Evolutionary conservation across 1,140 invertebrate species (phyloP).

Genomic region (Steinernema feltiae): DNA sequence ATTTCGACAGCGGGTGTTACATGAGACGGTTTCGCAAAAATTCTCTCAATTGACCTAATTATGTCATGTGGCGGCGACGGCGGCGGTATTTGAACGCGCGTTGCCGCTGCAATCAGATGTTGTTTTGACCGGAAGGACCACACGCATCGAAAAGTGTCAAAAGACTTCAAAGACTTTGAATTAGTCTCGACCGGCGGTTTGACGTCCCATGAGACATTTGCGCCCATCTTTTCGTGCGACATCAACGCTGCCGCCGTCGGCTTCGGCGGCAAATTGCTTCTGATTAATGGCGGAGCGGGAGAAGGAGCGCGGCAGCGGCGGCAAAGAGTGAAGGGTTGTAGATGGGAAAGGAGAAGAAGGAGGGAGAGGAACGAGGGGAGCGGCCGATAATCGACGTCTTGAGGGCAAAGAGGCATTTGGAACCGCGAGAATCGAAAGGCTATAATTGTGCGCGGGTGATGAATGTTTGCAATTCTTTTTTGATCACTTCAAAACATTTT

Average conservation of each 20-base stretch:
- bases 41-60: too few relatives aligned
- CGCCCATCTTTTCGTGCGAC: background rate
- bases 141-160: background rate
- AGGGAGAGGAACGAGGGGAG: background rate
- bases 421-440: background rate
- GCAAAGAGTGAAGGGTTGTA: background rate
- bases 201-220: background rate
- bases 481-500: too few relatives aligned
- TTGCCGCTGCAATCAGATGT: too few relatives aligned
- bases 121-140: background rate
- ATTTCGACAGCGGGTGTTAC: too few relatives aligned
- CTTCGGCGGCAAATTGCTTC: background rate
- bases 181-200: background rate
- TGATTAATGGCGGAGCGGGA: background rate
- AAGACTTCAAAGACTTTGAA: background rate
- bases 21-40: too few relatives aligned
- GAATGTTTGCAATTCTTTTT: background rate
- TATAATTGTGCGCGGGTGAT: background rate
- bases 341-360: background rate
- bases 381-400: background rate
- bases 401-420: background rate
- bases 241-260: background rate
- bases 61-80: too few relatives aligned
- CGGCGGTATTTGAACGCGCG: too few relatives aligned
- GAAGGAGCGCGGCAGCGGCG: too few relatives aligned